A percentile compares a stretch with the other conserved stretches of the same genome.
Evolutionary conservation across 2,113 vertebrate species (phyloP).

Genomic region (Rhombomys opimus): DNA sequence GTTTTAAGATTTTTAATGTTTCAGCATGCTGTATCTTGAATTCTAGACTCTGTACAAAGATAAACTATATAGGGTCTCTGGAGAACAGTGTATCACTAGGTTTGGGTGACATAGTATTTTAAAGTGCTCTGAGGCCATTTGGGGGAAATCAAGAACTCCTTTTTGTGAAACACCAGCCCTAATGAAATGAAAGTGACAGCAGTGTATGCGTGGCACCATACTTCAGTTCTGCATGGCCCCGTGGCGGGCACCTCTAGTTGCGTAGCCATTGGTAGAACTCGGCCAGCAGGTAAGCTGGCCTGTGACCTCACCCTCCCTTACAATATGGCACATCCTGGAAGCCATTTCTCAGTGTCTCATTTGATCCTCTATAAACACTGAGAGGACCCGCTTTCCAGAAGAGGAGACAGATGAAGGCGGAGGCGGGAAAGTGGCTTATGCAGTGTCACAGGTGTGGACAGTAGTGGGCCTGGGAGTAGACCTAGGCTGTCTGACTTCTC

Average conservation of each 20-base stretch:
- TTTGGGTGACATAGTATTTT: constrained; percentile 52
- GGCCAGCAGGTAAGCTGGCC: not conserved
- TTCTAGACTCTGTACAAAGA: constrained; percentile 41
- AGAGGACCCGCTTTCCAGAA: constrained; percentile 31
- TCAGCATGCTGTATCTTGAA: constrained; percentile 56
- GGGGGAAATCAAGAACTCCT: constrained; percentile 51
- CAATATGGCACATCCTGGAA: not conserved
- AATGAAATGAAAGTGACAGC: not conserved
- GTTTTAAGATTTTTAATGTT: not conserved
- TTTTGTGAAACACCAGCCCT: not conserved
- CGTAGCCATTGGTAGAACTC: not conserved
- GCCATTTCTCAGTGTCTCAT: not conserved
- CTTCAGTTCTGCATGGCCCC: constrained; percentile 38
- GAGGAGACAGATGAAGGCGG: not conserved
- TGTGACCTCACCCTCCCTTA: not conserved
- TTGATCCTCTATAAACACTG: not conserved
- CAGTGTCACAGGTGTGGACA: not conserved
- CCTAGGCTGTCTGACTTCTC: not conserved
- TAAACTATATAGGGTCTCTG: constrained; percentile 16
- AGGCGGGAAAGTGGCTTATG: not conserved
- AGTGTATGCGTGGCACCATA: not conserved
- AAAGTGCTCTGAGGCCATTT: constrained; percentile 55
- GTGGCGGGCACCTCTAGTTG: not conserved
- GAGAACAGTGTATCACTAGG: constrained; percentile 36
- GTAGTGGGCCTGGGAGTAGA: not conserved